Evolutionary conservation across 2,113 vertebrate genomes (phyloP).

Genomic region (Apeltes quadracus): DNA sequence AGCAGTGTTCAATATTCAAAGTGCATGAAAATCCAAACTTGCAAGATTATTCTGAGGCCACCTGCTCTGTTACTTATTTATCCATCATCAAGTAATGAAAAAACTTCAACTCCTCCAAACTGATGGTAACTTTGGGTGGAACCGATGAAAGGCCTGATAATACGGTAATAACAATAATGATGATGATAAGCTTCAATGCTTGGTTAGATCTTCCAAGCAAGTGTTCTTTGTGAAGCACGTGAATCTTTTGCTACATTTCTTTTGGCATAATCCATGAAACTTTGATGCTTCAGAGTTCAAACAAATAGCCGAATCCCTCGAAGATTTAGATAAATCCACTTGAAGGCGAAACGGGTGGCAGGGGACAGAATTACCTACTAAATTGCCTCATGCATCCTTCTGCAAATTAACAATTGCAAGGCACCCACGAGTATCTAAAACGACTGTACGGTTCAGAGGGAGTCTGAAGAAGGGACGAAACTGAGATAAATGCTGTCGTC

Average conservation of each 20-base stretch:
- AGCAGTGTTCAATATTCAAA: conserved; percentile 52
- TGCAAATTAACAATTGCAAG: conserved; percentile 49
- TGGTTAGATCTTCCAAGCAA: neutral
- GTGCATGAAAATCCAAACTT: conserved; percentile 51
- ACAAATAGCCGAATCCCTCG: neutral
- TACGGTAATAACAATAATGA: too few relatives aligned
- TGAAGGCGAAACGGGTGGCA: neutral
- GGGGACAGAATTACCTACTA: neutral
- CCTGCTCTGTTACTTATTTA: conserved; percentile 48
- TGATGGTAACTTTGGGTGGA: conserved; percentile 9
- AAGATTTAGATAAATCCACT: conserved; percentile 5
- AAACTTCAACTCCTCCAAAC: conserved; percentile 19
- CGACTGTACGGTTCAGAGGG: conserved; percentile 35
- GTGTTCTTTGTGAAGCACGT: conserved; percentile 14
- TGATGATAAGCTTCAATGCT: conserved; percentile 5
- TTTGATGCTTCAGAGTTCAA: neutral
- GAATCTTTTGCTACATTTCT: neutral
- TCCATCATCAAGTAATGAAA: conserved; percentile 41
- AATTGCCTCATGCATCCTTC: conserved; percentile 23
- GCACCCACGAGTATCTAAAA: conserved; percentile 24
- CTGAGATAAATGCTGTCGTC: conserved; percentile 28
- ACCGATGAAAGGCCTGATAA: conserved; percentile 19
- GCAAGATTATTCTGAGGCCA: conserved; percentile 32
- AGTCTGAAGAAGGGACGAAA: conserved; percentile 17
- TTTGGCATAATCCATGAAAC: neutral